Evolutionary conservation across 2,113 vertebrate genomes (phyloP).

Genomic region (Electrona antarctica): DNA sequence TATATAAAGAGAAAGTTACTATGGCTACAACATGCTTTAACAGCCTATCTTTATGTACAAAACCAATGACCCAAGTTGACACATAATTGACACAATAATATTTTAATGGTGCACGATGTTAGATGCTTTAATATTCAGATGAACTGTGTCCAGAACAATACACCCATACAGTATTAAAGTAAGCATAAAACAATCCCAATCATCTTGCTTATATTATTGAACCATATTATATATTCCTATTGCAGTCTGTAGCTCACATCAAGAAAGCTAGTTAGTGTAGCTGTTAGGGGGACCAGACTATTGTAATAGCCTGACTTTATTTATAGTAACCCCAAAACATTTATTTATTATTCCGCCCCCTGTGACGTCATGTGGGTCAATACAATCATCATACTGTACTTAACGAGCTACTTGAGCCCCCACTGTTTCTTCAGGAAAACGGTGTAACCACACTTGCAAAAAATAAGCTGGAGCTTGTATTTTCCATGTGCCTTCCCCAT

Average conservation of each 20-base stretch:
- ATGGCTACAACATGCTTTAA: conserved; percentile 11
- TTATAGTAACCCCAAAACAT: not conserved
- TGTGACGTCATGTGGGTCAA: too few relatives aligned
- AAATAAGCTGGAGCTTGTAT: too few relatives aligned
- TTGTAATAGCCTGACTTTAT: not conserved
- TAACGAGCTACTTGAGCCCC: too few relatives aligned
- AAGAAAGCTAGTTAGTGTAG: not conserved
- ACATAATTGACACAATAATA: not conserved
- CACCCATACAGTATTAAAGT: conserved; percentile 27
- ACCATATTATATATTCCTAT: conserved; percentile 23
- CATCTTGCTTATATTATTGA: conserved; percentile 8
- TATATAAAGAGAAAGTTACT: conserved; percentile 26
- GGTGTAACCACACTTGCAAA: too few relatives aligned
- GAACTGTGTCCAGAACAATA: conserved; percentile 6
- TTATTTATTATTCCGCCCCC: too few relatives aligned
- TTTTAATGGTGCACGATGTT: conserved; percentile 10
- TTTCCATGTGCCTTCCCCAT: too few relatives aligned
- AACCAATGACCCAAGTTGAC: conserved; percentile 14
- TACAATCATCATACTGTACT: too few relatives aligned
- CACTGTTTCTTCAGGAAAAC: too few relatives aligned
- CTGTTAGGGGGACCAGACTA: too few relatives aligned
- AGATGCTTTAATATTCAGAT: conserved; percentile 12
- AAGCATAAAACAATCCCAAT: conserved; percentile 28
- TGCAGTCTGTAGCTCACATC: conserved; percentile 36
- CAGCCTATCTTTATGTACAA: conserved; percentile 13